Percentiles rank a stretch among this genome's conserved stretches.
Conservation (phyloP, 2,888 invertebrate genomes). For the Electrophaes corylata region DNA sequence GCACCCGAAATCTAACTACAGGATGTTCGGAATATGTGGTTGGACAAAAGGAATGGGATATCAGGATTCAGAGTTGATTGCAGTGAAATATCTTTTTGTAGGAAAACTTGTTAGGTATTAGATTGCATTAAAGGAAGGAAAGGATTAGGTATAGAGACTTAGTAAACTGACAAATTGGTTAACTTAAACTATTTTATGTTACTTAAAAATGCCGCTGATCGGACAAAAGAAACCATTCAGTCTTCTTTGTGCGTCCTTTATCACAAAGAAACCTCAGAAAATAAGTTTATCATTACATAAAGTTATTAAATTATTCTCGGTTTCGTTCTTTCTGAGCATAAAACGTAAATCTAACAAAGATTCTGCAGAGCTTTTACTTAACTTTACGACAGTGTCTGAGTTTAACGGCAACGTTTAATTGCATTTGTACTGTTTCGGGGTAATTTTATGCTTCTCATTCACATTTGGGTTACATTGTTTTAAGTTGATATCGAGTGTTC, state of each 20-base stretch:
- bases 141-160: neutral
- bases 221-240: constrained; percentile 26
- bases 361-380: constrained; percentile 64
- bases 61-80: constrained; percentile 6
- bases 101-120: neutral
- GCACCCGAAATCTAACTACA: constrained; percentile 48
- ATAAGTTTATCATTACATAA: constrained; percentile 52
- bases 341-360: constrained; percentile 69
- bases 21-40: constrained; percentile 41
- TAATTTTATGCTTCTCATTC: constrained; percentile 64
- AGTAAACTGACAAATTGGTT: constrained; percentile 29
- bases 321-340: constrained; percentile 55
- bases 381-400: constrained; percentile 67
- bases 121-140: neutral
- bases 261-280: constrained; percentile 41
- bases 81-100: neutral
- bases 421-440: constrained; percentile 66
- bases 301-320: constrained; percentile 55
- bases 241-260: constrained; percentile 34
- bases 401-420: constrained; percentile 72
- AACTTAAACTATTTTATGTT: constrained; percentile 27
- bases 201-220: constrained; percentile 21
- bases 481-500: constrained; percentile 68
- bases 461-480: constrained; percentile 74
- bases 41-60: constrained; percentile 18